Evolutionary conservation across 2,797 vertebrate genomes (phyloP), one percentile per base, ranked within the genome.

Genomic region (Microchirus variegatus): DNA sequence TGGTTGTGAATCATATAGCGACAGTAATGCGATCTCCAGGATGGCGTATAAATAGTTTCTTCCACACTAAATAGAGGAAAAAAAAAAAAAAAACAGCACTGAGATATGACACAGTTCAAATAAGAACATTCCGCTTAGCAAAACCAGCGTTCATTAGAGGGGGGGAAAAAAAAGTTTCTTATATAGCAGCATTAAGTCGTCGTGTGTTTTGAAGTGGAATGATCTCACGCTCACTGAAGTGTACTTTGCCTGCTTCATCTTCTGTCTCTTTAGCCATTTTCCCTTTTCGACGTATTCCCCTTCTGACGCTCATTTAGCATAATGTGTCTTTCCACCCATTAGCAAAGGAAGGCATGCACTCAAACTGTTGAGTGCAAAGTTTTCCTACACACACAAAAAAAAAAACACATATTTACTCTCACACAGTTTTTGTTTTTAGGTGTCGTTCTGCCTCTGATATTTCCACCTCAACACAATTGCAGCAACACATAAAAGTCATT

Each of bases 151-250:
- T 36, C 58, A 47, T 56, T 57, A 51, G 26, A 14, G 31, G 5
- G 42, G 31, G 5, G 42, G 5, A 9, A 22, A 22, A 3, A 22
- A 48, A 70, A 56, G 47, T 63, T 67, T 31, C 19, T 15, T 11
- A 12, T 53, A 40, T 47, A 46, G 59, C 37, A 63, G 36, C 42
- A 61, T 64, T 41, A 62, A 63, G 59, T 57, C 64, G 52, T 18
- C 56, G 11, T 65, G 63, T 77, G 73, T 73, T 81, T 35, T 67
- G 55, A 70, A 63, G 72, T 67, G 65, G 70, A 75, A 65, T 49
- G 55, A 75, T 70, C 53, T 22, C 5, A 44, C 45, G 14, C 15
- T 73, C 52, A 38, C 38, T 67, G 73, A 61, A 62, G 53, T 67
- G 63, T 17, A 10, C 26, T 67, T 55, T 41, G 35, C 53, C 47